Percentiles rank a stretch among this genome's conserved stretches.
These are phyloP conservation scores for Pelodiscus sinensis DNA, from an alignment of 2,113 vertebrate species.

Conservation along the genomic window DNA sequence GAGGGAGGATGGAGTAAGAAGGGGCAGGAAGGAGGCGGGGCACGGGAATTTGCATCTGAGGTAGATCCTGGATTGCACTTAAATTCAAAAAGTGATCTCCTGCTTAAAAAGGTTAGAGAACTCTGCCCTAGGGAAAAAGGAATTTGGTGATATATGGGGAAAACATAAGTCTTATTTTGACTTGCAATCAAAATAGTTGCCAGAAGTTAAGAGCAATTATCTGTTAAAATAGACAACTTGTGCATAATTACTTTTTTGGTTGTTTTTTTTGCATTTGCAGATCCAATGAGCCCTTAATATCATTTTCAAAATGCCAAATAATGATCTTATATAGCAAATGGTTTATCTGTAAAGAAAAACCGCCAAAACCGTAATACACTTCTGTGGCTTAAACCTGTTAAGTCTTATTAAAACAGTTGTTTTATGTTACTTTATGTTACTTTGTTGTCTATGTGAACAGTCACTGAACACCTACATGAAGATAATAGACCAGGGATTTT, in stretches of 20 bases:
- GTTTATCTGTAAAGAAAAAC: not conserved
- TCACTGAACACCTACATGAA: accelerated
- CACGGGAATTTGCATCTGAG: too few relatives aligned
- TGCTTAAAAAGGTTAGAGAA: too few relatives aligned
- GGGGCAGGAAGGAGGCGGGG: too few relatives aligned
- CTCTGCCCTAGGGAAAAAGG: not conserved
- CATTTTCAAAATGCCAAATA: not conserved
- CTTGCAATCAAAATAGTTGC: accelerated
- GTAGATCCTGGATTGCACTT: too few relatives aligned
- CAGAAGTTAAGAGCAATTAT: not conserved
- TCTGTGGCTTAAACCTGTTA: not conserved
- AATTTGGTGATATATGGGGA: not conserved
- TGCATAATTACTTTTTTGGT: accelerated
- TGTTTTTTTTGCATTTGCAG: not conserved
- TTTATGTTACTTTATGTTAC: not conserved
- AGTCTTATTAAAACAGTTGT: not conserved
- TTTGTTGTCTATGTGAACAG: accelerated
- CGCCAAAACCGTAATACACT: not conserved
- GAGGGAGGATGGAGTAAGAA: too few relatives aligned
- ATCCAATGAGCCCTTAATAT: not conserved
- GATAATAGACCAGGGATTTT: not conserved
- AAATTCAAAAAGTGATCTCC: too few relatives aligned
- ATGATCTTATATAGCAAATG: not conserved
- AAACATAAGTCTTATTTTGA: not conserved
- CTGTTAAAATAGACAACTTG: not conserved